Base-by-base conservation (phyloP, 1,140 invertebrate species). In the Tribolium madens region DNA sequence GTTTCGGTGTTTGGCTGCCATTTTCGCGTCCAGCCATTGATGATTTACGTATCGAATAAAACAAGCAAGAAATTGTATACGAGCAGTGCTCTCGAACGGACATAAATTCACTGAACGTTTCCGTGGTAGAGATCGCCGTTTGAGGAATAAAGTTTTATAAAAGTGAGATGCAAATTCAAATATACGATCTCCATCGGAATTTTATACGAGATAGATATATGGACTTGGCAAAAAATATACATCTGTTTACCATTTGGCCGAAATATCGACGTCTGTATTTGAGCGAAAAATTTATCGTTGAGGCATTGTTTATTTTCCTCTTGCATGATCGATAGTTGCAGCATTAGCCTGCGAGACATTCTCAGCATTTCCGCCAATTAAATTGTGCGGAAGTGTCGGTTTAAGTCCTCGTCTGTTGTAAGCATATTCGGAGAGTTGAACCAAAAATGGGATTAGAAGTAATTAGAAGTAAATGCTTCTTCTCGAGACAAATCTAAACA, bases 151-250 rank as follows among this genome's bases (percentile, higher is more conserved):
- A 75, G 52, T 75, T 75, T 75, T 75, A 64, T 75, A 72, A 64
- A 64, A 75, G 73, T 46, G 57, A 46, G 73, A 75, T 75, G 73
- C 57, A 75, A 75, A 75, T 75, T 75, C 73, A 75, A 75, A 75
- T 75, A 64, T 75, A 75, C 52, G 73, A 53, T 53, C 72, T 53
- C 72, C 48, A 53, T 75, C 46, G 73, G 52, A 60, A 60, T 75
- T 75, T 75, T 75, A 75, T 75, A 60, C 52, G 42, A 13, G 48
- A 13, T 46, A 53, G 52, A 57, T 75, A 64, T 75, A 75, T 72
- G 70, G 50, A 72, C 26, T 14, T n/a, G 10, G 31, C 70, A 72
- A 72, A 64, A 72, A 72, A 72, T 72, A 72, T 72, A 72, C 70
- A 48, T 72, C 70, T 72, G 70, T 72, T 72, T 72, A 72, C 50